Conservation (phyloP, 1,140 invertebrate genomes). For the Apolygus lucorum region DNA sequence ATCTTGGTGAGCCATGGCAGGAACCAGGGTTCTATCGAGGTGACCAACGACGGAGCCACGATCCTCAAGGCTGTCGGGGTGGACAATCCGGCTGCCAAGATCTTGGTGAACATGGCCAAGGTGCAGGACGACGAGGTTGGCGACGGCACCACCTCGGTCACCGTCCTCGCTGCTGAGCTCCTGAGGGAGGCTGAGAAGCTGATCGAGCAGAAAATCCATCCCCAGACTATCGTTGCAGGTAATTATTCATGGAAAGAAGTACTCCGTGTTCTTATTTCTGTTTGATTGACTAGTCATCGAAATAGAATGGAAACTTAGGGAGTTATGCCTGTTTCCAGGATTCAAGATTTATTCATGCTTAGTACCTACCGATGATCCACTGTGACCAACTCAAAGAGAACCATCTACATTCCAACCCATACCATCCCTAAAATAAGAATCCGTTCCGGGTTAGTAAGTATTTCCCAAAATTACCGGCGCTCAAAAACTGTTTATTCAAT, state of each 20-base stretch:
- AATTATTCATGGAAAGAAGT: too few relatives aligned
- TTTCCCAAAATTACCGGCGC: too few relatives aligned
- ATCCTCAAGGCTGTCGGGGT: constrained; percentile 95
- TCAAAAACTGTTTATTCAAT: too few relatives aligned
- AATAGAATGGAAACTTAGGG: background rate
- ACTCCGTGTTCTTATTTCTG: constrained; percentile 57
- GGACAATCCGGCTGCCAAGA: constrained; percentile 98
- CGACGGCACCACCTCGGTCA: constrained; percentile 98
- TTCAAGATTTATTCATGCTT: too few relatives aligned
- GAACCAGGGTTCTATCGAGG: constrained; percentile 78
- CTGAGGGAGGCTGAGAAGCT: constrained; percentile 91
- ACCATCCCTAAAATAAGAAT: too few relatives aligned
- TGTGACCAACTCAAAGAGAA: too few relatives aligned
- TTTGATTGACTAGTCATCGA: too few relatives aligned
- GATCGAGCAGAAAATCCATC: constrained; percentile 91
- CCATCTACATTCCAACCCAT: too few relatives aligned
- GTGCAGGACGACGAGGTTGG: constrained; percentile 99
- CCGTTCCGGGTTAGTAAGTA: too few relatives aligned
- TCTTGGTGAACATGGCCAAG: constrained; percentile 96
- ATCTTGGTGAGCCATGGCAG: constrained; percentile 82
- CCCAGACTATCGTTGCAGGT: constrained; percentile 94
- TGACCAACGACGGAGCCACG: constrained; percentile 99
- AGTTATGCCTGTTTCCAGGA: background rate
- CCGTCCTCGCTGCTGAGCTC: constrained; percentile 88
- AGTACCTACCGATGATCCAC: too few relatives aligned